Conservation (phyloP, 2,797 vertebrate species). For the Manis crassicaudata region DNA sequence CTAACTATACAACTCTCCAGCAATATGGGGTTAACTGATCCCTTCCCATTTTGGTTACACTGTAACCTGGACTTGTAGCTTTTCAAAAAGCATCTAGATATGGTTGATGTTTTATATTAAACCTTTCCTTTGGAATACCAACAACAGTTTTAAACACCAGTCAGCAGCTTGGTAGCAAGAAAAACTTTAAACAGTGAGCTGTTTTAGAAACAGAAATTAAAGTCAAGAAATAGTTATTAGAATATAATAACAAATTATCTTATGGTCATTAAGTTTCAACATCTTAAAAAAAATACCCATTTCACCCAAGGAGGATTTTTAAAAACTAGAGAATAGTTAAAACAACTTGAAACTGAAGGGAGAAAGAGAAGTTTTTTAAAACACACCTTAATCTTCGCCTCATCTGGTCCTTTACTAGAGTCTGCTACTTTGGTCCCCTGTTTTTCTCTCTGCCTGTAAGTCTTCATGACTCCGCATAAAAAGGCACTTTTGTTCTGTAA, state of each 20-base stretch:
- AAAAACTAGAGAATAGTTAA: constrained; percentile 15
- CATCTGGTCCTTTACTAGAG: constrained; percentile 97
- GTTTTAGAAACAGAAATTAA: constrained; percentile 28
- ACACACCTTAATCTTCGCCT: constrained; percentile 95
- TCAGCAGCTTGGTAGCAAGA: neutral
- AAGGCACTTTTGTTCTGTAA: constrained; percentile 99
- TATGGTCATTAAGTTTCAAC: neutral
- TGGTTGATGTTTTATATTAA: neutral
- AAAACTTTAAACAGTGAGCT: neutral
- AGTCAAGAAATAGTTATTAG: neutral
- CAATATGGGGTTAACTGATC: neutral
- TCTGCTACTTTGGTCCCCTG: constrained; percentile 97
- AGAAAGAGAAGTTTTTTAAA: neutral
- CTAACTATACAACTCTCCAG: neutral
- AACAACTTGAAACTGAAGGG: neutral
- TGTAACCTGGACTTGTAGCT: neutral
- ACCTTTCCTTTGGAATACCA: neutral
- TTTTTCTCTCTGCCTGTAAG: constrained; percentile 98
- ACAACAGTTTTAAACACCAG: neutral
- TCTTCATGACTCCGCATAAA: constrained; percentile 99
- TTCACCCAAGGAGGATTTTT: neutral
- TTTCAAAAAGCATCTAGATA: constrained; percentile 11
- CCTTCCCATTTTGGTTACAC: neutral
- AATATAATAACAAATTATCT: neutral
- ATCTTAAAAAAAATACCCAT: neutral